phyloP scores from a whole-genome alignment of 2,797 vertebrate genomes.

The Xenentodon cancila region DNA sequence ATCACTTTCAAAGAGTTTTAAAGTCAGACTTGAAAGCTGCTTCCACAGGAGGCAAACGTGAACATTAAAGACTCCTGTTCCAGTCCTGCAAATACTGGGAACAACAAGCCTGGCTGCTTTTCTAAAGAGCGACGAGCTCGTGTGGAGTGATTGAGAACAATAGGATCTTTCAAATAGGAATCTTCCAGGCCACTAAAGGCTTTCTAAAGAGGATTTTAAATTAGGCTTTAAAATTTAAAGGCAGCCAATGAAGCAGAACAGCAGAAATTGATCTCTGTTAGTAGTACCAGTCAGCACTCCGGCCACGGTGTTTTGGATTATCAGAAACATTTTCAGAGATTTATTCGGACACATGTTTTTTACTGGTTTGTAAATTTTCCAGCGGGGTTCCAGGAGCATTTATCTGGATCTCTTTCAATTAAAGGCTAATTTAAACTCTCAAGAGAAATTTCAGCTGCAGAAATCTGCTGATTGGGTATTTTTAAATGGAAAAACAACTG shows the following conservation, averaged over 20 bases:
- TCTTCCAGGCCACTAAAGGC: neutral
- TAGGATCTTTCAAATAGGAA: neutral
- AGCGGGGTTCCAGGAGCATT: slow-evolving; percentile 35
- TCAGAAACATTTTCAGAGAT: neutral
- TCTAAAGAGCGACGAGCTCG: neutral
- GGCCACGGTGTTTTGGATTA: neutral
- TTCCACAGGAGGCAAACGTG: no score
- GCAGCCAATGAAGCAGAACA: neutral
- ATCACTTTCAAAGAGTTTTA: no score
- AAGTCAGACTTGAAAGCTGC: no score
- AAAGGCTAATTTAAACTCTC: slow-evolving; percentile 32
- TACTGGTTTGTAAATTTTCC: slow-evolving; percentile 16
- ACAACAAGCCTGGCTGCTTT: neutral
- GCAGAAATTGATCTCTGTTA: neutral
- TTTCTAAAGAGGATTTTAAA: neutral
- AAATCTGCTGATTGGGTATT: slow-evolving; percentile 20
- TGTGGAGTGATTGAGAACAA: neutral
- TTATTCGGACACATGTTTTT: slow-evolving; percentile 34
- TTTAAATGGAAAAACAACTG: neutral
- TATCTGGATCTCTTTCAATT: slow-evolving; percentile 41
- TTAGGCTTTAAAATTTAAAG: neutral
- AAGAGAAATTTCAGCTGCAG: slow-evolving; percentile 21
- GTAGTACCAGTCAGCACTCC: neutral
- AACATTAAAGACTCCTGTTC: neutral
- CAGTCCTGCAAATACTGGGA: neutral